These are phyloP conservation scores for Drosophila affinis DNA, from an alignment of 2,888 invertebrate genomes.

Conservation along the genomic window DNA sequence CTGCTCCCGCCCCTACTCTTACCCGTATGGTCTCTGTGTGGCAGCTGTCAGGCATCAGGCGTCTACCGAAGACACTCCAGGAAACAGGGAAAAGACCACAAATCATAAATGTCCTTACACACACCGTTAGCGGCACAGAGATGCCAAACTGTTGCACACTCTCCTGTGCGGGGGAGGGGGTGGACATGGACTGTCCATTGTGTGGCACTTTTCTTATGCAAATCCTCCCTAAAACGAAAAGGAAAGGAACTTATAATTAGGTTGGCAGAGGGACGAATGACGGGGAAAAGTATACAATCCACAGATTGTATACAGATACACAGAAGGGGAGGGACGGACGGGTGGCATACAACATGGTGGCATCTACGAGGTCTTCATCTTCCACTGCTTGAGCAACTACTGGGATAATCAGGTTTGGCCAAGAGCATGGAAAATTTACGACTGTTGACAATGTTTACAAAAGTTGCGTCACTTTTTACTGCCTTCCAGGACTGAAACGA, in stretches of 20 bases:
- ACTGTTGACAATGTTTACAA: constrained; percentile 73
- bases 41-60: constrained; percentile 63
- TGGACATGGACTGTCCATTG: not conserved
- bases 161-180: not conserved
- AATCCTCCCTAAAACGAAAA: not conserved
- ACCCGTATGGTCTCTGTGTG: constrained; percentile 31
- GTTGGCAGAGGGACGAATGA: not conserved
- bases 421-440: constrained; percentile 56
- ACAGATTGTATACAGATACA: not conserved
- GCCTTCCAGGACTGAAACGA: constrained; percentile 56
- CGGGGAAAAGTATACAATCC: not conserved
- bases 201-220: constrained; percentile 1
- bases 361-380: constrained; percentile 15
- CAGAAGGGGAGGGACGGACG: not conserved
- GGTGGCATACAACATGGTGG: not conserved
- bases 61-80: constrained; percentile 3
- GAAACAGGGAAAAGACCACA: constrained; percentile 40
- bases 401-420: constrained; percentile 61
- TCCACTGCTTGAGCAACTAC: constrained; percentile 31
- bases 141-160: constrained; percentile 45
- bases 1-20: constrained; percentile 1
- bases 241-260: constrained; percentile 19
- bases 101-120: constrained; percentile 73
- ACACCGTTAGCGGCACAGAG: not conserved
- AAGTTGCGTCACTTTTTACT: constrained; percentile 72